phyloP scores from a whole-genome alignment of 2,888 invertebrate species.

The Cataglyphis albicans region DNA sequence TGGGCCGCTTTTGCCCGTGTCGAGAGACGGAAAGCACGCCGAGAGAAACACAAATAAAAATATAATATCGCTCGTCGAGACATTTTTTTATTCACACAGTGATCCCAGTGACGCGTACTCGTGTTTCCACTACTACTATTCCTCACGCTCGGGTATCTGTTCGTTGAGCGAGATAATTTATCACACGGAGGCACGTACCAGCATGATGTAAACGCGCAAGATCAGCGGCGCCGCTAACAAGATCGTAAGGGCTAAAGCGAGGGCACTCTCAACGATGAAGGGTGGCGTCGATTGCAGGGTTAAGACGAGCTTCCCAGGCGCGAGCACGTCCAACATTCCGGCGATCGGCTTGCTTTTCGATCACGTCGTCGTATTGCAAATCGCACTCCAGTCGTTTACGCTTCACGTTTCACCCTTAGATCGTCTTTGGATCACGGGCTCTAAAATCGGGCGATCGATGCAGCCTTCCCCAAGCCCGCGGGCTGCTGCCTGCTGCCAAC shows the following conservation, averaged over 20 bases:
- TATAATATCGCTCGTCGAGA: not conserved
- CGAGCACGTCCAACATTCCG: conserved; percentile 77
- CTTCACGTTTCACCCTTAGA: conserved; percentile 59
- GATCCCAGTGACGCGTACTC: not conserved
- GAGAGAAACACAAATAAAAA: conserved; percentile 16
- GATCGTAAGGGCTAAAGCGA: conserved; percentile 78
- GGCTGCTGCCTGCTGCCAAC: conserved; percentile 56
- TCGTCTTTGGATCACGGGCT: conserved; percentile 41
- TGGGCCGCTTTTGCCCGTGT: not conserved
- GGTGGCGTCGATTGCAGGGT: conserved; percentile 81
- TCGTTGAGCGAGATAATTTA: conserved; percentile 6
- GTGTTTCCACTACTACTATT: not conserved
- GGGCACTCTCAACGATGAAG: conserved; percentile 78
- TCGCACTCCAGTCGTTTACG: not conserved
- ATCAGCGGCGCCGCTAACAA: conserved; percentile 80
- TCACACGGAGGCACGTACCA: conserved; percentile 74
- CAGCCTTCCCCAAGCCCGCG: conserved; percentile 54
- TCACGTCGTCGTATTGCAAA: conserved; percentile 45
- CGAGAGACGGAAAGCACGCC: conserved; percentile 3
- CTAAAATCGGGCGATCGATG: conserved; percentile 67
- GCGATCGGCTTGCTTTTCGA: conserved; percentile 1
- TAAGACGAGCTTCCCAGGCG: conserved; percentile 76
- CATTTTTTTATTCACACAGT: not conserved
- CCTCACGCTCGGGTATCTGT: not conserved
- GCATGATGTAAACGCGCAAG: conserved; percentile 73